Base-by-base conservation (phyloP, 2,888 invertebrate genomes). In the Amphipoea lucens region DNA sequence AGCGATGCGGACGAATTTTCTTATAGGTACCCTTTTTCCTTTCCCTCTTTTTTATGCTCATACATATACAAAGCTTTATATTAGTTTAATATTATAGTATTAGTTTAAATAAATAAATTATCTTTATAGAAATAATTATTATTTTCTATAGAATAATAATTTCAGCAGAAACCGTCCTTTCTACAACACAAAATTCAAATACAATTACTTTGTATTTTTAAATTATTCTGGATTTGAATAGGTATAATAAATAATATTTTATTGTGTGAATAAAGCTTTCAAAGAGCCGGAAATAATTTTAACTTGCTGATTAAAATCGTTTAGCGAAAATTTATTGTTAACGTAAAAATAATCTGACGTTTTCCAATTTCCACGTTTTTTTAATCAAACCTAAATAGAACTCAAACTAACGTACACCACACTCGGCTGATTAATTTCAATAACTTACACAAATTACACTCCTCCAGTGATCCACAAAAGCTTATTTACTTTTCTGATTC, bases 381-480 rank as follows among this genome's bases (percentile, higher is more conserved):
- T 71, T 66, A 5, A 71, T 54, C 48, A 68, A 71, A 71, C 23
- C 40, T 73, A 42, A 78, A 68, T 57, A 74, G 4, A 42, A 57
- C 57, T 71, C 40, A 36, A 79, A 42, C 57, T 40, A 62, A 66
- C 62, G 71, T 54, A 7, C 45, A 12, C 40, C 23, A 51, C 57
- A 63, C 42, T 57, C 66, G 62, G 36, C 65, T 63, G 68, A 76
- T 78, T 84, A 65, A 86, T 86, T 84, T 77, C 54, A 75, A 84
- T 82, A 77, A 74, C 73, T 74, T 82, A 75, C 78, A 48, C 73
- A 65, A 81, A 78, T 84, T 73, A 74, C 12, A 60, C 40, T 68
- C 67, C 74, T 84, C 74, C 51, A 63, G 54, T 72, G 29, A 14
- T 71, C 57, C 60, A 71, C 82, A 79, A 78, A 73, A 84, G 57